Base-by-base conservation (phyloP, 2,113 vertebrate species). In the Gnathonemus longibarbis region DNA sequence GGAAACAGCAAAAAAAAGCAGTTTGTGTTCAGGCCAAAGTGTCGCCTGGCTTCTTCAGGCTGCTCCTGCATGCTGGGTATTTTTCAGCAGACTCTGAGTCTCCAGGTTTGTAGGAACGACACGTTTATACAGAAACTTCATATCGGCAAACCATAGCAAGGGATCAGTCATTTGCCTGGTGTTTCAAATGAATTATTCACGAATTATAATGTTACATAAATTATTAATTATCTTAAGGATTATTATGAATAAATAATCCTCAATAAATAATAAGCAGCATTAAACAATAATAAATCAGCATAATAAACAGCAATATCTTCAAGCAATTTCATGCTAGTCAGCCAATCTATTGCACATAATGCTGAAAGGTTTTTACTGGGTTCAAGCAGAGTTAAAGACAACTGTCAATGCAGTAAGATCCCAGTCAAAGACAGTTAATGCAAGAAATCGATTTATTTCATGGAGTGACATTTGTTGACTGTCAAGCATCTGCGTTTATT, bases 161-260 rank as follows among this genome's bases (percentile, higher is more conserved):
- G 35, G 13, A 80, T 80, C n/a, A 70, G 62, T 70, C 62, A 31
- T 42, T 42, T 80, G 74, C 74, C 31, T 80, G 35, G 15, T 80
- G 13, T 42, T 80, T 80, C 13, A 0, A 19, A 80, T 80, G 35
- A 80, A 80, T 80, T 39, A 80, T 80, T 80, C 62, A 70, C 62
- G 3, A 70, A 70, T 70, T 70, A 27, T 70, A 80, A 80, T 80
- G 74, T 42, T 80, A 19, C 35, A 42, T 80, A 19, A 42, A 80
- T 80, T 39, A 80, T 80, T 80, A 80, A 80, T 80, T 80, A 80
- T 80, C 74, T 70, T 70, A 70, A 70, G n/a, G 62, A 70, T 70
- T 70, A 70, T 70, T 70, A 70, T 27, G 62, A 70, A 70, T 70
- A 70, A 70, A 70, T 70, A 70, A 70, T 70, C 62, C 62, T 70